Base-by-base conservation (phyloP, 2,797 vertebrate species). In the Labroides dimidiatus region DNA sequence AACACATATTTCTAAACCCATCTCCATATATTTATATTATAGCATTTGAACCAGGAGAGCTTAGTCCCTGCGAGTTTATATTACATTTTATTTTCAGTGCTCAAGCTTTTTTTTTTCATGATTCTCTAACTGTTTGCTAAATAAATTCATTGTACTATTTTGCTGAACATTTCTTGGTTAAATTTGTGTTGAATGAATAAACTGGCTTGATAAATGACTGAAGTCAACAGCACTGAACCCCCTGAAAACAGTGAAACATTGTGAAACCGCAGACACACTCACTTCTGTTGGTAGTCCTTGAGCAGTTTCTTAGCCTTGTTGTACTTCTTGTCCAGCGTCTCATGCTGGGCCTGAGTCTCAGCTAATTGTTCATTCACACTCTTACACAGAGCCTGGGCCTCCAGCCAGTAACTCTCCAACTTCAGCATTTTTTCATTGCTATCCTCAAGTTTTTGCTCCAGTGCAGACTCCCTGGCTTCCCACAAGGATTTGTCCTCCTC, bases 201-300 rank as follows among this genome's bases (percentile, higher is more conserved):
- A 20, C 0, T 42, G 9, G 45, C 20, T 36, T 23, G 4, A 4
- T 24, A 42, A 64, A 66, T 1, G 19, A 64, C 6, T 56, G 6
- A 52, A 48, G 45, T 12, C 20, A 53, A 47, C 21, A 36, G 8
- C 20, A 33, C 0, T 33, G 11, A 59, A 10, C 8, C 37, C 21
- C 16, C 4, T 7, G 1, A 4, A 33, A 56, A 27, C 49, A 45
- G 0, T 49, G 2, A 19, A 51, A 10, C n/a, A 2, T 48, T 23
- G 17, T 53, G 21, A 17, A 36, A 66, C 60, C 56, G 3, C 37
- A 27, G 19, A 55, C 39, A 47, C 67, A 94, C 96, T 94, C 88
- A 98, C 96, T 96, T 97, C 81, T 96, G 95, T 72, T 98, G 96
- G 86, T 95, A 96, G 73, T 97, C 96, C 89, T 97, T 97, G 60